A percentile compares a stretch with the other conserved stretches of the same genome.
Evolutionary conservation across 1,140 invertebrate genomes (phyloP).

Genomic region (Microplitis demolitor): DNA sequence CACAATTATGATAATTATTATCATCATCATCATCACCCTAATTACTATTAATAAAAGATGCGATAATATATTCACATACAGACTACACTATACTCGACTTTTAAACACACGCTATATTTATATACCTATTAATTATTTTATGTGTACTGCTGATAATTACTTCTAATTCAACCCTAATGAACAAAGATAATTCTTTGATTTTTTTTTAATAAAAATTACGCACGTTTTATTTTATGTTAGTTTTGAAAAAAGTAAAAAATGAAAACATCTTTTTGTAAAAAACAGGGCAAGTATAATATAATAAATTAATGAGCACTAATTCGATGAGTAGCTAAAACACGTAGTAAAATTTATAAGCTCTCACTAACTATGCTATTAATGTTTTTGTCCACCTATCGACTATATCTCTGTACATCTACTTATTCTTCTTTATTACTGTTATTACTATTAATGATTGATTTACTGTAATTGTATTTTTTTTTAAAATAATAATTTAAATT

Average conservation of each 20-base stretch:
- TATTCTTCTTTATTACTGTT: background rate
- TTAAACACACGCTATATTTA: too few species aligned
- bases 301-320: background rate
- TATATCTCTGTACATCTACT: background rate
- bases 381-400: background rate
- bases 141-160: too few species aligned
- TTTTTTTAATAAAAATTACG: background rate
- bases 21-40: too few species aligned
- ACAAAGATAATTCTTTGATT: background rate
- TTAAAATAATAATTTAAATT: slow-evolving; percentile 34
- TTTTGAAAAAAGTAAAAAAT: background rate
- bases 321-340: too few species aligned
- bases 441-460: slow-evolving; percentile 35
- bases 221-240: background rate
- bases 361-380: slow-evolving; percentile 11
- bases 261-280: background rate
- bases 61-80: too few species aligned
- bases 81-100: too few species aligned
- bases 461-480: slow-evolving; percentile 33
- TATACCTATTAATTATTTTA: too few species aligned
- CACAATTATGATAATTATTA: too few species aligned
- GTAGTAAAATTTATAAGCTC: background rate
- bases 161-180: too few species aligned
- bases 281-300: background rate
- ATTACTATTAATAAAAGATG: too few species aligned